A percentile compares a stretch with the other conserved stretches of the same genome.
Evolutionary conservation across 2,113 vertebrate genomes (phyloP).

Genomic region (Pygathrix nemaeus): DNA sequence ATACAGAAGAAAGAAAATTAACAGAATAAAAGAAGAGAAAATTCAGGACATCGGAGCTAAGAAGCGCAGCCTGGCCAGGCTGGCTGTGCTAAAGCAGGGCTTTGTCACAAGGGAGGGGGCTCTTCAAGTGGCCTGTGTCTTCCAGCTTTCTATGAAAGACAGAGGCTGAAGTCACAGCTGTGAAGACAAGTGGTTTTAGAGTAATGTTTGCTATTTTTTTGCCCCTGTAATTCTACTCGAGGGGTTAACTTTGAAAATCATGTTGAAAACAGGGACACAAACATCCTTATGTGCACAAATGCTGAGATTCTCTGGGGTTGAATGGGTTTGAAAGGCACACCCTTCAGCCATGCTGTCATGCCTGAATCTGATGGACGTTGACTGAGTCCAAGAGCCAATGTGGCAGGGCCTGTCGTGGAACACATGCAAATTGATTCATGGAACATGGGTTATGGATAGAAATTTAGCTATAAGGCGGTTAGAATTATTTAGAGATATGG

Average conservation of each 20-base stretch:
- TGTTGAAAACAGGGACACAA: fast-evolving
- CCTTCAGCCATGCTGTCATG: background rate
- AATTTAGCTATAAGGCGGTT: background rate
- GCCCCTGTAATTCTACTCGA: slow-evolving; percentile 46
- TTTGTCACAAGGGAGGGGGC: too few relatives aligned
- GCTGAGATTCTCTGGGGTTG: slow-evolving; percentile 3
- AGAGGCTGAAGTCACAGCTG: background rate
- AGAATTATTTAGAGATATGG: background rate
- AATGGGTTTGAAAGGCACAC: slow-evolving; percentile 43
- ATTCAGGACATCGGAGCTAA: background rate
- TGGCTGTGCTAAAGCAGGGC: slow-evolving; percentile 8
- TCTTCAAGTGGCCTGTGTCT: background rate
- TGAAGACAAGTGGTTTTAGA: slow-evolving; percentile 60
- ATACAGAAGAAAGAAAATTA: slow-evolving; percentile 62
- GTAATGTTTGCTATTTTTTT: slow-evolving; percentile 7
- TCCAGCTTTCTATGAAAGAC: background rate
- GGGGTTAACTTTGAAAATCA: slow-evolving; percentile 51
- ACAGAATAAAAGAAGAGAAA: slow-evolving; percentile 26
- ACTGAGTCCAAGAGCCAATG: fast-evolving
- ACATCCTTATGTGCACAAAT: background rate
- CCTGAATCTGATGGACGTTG: slow-evolving; percentile 20
- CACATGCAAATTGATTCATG: background rate
- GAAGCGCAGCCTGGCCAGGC: background rate
- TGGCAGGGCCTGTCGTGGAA: background rate
- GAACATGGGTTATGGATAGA: background rate